Base-by-base conservation (phyloP, 2,113 vertebrate species). In the Daboia siamensis region DNA sequence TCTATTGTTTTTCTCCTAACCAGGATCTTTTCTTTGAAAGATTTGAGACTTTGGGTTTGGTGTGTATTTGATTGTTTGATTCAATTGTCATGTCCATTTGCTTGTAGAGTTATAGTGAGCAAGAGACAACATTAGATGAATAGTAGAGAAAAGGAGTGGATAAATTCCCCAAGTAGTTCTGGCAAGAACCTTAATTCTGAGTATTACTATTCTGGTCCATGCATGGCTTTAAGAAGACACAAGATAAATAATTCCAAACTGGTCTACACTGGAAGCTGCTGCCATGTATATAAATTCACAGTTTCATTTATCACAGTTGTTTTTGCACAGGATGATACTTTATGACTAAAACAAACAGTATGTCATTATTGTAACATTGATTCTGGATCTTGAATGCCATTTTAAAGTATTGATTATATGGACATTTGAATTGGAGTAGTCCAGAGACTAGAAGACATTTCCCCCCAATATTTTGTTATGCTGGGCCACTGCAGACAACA, bases 1-100 rank as follows among this genome's bases (percentile, higher is more conserved):
- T 15, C 96, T 94, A 94, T 91, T 94, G 91, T 88, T 2, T 90
- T 93, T 57, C 84, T 91, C 52, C 93, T 92, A 9, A 29, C 88
- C 85, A 59, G 51, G 26, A 89, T 51, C 21, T 64, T 95, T 94
- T 88, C 84, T 94, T 93, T 87, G 44, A 93, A 84, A 89, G 61
- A 90, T 90, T 94, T 92, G 64, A 12, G 61, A 92, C 51, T 39
- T 91, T 95, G 21, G n/a, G 13, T 61, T 17, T 80, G 69, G 69
- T 80, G 69, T 89, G 4, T 59, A n/a, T 64, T 0, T 0, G 15
- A 88, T 51, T 54, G 87, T 92, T 92, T 93, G 74, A 56, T 57
- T 95, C 85, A 85, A 91, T 96, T 88, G 94, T 88, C 29, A 24
- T 90, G 84, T 80, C 86, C 93, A 33, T 74, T 80, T 93, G 87